These are phyloP conservation scores for Thamnophis elegans DNA, from an alignment of 2,797 vertebrate species.

Conservation along the genomic window DNA sequence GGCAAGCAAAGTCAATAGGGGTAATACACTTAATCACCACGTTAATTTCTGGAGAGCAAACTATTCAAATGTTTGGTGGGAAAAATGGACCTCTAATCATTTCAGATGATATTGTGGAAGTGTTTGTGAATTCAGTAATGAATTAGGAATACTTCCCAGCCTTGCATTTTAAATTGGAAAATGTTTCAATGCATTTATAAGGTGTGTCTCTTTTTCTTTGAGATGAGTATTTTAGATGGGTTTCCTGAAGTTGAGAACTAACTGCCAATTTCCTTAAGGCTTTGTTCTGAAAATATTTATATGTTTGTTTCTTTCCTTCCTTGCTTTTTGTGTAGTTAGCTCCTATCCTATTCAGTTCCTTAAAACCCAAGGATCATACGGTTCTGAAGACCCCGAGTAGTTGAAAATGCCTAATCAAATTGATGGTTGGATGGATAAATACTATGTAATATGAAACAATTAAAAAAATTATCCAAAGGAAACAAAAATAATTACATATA, in stretches of 20 bases:
- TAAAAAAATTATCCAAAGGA: slow-evolving; percentile 34
- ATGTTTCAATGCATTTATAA: background rate
- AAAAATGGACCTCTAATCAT: background rate
- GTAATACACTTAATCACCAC: too few relatives aligned
- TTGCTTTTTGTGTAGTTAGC: too few relatives aligned
- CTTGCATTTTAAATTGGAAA: background rate
- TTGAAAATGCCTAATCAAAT: background rate
- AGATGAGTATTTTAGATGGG: background rate
- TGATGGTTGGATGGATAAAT: background rate
- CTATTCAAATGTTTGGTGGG: background rate
- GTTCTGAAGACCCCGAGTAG: background rate
- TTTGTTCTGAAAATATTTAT: background rate
- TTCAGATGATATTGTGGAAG: background rate
- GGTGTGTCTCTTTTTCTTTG: background rate
- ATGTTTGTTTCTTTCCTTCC: too few relatives aligned
- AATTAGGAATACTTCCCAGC: background rate
- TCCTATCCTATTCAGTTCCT: background rate
- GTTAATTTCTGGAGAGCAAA: background rate
- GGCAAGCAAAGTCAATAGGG: too few relatives aligned
- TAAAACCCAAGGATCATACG: background rate
- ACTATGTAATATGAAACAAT: slow-evolving; percentile 37
- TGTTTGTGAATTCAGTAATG: background rate
- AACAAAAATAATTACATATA: background rate
- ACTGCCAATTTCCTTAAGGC: background rate
- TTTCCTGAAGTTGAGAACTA: background rate